Evolutionary conservation across 1,140 invertebrate genomes (phyloP), one percentile per base, ranked within the genome.

Genomic region (Drosophila pallidifrons): DNA sequence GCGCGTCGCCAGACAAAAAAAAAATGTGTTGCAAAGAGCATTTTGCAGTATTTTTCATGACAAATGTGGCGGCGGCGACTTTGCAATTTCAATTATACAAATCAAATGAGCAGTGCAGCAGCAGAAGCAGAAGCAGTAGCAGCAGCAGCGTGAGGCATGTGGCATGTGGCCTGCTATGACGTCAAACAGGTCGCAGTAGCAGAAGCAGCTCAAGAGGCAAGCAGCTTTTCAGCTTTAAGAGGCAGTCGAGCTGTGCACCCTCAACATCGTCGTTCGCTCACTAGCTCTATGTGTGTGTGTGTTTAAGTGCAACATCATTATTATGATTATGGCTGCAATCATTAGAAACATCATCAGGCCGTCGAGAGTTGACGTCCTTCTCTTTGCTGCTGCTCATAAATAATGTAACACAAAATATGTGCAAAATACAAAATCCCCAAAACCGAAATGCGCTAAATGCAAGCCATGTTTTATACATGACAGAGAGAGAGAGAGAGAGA

Each of bases 1-100:
- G 79, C 82, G 68, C 76, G 83, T 63, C 81, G 81, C 77, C 81
- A 66, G 60, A 46, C 54, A 63, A 60, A 30, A 10, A 11, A 75
- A 20, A 41, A 41, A 30, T 49, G 15, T 25, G 54, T 41, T 66
- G 61, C 45, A 58, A 63, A 43, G n/a, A 20, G 20, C 20, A 25
- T 68, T 49, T 73, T 52, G 35, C 55, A 54, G 54, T 54, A 59
- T 59, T 73, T 73, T 58, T 73, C 25, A 54, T 70, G 51, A 70
- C 52, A 64, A 75, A 75, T 69, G 66, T 69, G 65, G 57, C 72
- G 20, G 20, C 20, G 20, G 55, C 66, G 72, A 75, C 70, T 28
- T 30, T 51, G 41, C 25, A 69, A 75, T 75, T 75, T 75, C 66
- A 75, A 75, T 75, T 75, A 72, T 49, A 66, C 35, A 71, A 52